Evolutionary conservation across 2,113 vertebrate genomes (phyloP).

Genomic region (Mesoclemmys tuberculata): DNA sequence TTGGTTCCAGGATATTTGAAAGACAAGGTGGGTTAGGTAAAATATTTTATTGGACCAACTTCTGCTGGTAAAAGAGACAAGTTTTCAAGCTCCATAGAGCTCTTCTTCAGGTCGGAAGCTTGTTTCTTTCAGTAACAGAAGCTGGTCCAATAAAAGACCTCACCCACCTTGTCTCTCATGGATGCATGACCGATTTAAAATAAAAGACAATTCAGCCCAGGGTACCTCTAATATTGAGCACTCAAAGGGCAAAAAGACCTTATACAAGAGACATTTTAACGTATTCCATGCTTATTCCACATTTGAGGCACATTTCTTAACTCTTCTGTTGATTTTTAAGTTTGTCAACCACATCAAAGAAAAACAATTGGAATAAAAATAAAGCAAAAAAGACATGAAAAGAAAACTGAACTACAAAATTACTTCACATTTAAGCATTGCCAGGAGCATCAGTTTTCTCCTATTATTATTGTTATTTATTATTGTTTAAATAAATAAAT

Average conservation of each 20-base stretch:
- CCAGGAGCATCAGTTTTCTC: background rate
- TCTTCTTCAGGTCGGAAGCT: no score
- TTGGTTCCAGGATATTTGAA: no score
- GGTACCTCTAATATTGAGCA: constrained; percentile 37
- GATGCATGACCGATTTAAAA: constrained; percentile 50
- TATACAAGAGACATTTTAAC: constrained; percentile 8
- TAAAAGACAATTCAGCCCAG: constrained; percentile 42
- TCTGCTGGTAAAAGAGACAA: no score
- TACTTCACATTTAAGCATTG: background rate
- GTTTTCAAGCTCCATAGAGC: no score
- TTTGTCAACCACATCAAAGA: background rate
- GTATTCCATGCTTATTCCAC: background rate
- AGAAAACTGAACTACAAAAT: background rate
- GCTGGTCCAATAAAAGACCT: no score
- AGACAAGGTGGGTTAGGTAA: no score
- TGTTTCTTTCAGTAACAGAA: no score
- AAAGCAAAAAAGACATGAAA: background rate
- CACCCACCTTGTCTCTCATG: no score
- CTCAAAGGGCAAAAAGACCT: constrained; percentile 34
- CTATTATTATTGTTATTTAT: background rate
- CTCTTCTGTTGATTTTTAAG: constrained; percentile 20
- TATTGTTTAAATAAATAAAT: background rate
- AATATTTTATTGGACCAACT: no score
- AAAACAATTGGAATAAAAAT: background rate
- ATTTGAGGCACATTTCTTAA: constrained; percentile 45